Base-by-base conservation (phyloP, 2,888 invertebrate species). In the Brenthis hecate region DNA sequence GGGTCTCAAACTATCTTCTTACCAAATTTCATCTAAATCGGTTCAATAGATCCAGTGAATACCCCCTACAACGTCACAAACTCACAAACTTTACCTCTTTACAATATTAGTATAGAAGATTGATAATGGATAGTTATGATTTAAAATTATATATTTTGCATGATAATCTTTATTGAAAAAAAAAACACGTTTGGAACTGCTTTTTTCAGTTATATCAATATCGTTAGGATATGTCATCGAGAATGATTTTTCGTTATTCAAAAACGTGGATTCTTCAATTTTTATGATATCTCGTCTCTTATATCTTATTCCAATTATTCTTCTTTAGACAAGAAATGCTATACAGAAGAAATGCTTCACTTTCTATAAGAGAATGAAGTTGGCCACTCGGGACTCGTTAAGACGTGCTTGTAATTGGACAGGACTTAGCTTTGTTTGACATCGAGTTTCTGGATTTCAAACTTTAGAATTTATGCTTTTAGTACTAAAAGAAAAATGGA, bases 371-470 rank as follows among this genome's bases (percentile, higher is more conserved):
- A 78, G 81, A 84, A 82, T 81, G 79, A 82, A 82, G 86, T 89
- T 78, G 79, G 81, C 80, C 86, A 81, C 85, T 85, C 72, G 85
- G 81, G 87, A 81, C 81, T 85, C 86, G 85, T 88, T 89, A 85
- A 81, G 84, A 85, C 80, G 85, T 80, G 69, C 74, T 79, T 81
- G 83, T 89, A 88, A 90, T 87, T 90, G 85, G 84, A 87, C 84
- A 84, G 81, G 83, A 86, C 85, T 88, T 81, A 83, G 82, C 83
- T 85, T 86, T 89, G 86, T 89, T 88, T 85, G 86, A 85, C 81
- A 83, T 79, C 80, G 83, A 81, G 80, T 82, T 71, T 78, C 81
- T 72, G 72, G 78, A 76, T 56, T 78, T 78, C 75, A 75, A 71
- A 76, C 77, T 75, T 53, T 69, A 68, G 56, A 65, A 67, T 56